Evolutionary conservation across 2,797 vertebrate species (phyloP), one percentile per base, ranked within the genome.

Genomic region (Cirrhinus mrigala): DNA sequence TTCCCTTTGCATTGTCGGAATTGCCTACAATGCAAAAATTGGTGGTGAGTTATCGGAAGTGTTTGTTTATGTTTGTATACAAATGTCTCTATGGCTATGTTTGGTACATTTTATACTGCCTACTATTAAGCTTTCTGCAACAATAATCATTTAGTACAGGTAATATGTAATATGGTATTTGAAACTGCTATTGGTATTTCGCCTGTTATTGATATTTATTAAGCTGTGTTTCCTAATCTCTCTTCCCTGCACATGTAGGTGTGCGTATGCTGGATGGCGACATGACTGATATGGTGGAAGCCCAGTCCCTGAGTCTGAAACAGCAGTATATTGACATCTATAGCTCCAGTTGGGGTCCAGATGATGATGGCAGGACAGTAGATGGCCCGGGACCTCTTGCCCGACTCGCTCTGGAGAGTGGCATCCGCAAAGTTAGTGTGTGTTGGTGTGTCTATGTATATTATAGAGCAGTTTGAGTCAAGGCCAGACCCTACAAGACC

Each of bases 261-360:
- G 94, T 99, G 54, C 95, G 97, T 1, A 98, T 99, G 97, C 92
- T 98, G 93, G 97, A 97, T 1, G 98, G 97, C 85, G 97, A 98
- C 4, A 97, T 99, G 92, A 99, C 97, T 0, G 98, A 99, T 89
- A 94, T 97, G 90, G 96, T 97, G 18, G 98, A 99, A 94, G 98
- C 98, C 18, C 96, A 96, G 33, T 97, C 98, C 0, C 93, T 99
- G 46, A 97, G 96, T 89, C 95, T 99, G 88, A 96, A 95, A 75
- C 96, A 95, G 1, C 96, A 98, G 84, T 94, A 99, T 44, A 96
- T 99, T 88, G 97, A 99, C 88, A 96, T 99, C 88, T 99, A 99
- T 91, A 95, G 97, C 58, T 96, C 97, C 4, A 97, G 96, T 93
- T 99, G 98, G 98, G 98, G 98, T 16, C 98, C 98, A 3, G 96